Percentiles rank a stretch among this genome's conserved stretches.
Evolutionary conservation across 2,888 invertebrate species (phyloP).

Genomic region (Unio pictorum): DNA sequence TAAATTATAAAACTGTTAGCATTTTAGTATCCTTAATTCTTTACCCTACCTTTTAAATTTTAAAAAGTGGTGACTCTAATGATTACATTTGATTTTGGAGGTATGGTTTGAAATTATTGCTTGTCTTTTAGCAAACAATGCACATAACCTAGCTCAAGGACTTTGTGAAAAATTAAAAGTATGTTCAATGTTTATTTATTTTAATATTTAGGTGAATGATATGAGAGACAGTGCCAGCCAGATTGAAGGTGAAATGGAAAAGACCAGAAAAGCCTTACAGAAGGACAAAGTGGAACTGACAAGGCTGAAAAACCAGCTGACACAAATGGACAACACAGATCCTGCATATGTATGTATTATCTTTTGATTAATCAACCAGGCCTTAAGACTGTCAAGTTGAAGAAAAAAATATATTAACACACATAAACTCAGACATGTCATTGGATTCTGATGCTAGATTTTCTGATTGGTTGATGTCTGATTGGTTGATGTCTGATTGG

Average conservation of each 20-base stretch:
- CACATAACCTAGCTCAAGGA: too few species aligned
- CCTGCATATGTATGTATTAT: slow-evolving; percentile 57
- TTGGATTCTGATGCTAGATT: background rate
- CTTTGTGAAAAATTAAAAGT: background rate
- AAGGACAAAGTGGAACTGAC: slow-evolving; percentile 53
- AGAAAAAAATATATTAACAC: too few species aligned
- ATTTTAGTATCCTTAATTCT: too few species aligned
- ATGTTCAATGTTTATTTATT: background rate
- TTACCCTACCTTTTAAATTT: too few species aligned
- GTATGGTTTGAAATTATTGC: background rate
- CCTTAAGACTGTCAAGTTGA: too few species aligned
- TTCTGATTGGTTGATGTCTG: background rate
- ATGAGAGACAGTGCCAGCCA: slow-evolving; percentile 61
- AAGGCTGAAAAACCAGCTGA: slow-evolving; percentile 53
- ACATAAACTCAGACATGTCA: too few species aligned
- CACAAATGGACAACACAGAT: slow-evolving; percentile 51
- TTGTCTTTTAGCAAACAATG: background rate
- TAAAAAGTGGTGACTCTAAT: too few species aligned
- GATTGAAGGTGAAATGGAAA: slow-evolving; percentile 63
- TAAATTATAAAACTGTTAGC: too few species aligned
- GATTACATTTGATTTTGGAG: background rate
- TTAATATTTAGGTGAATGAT: slow-evolving; percentile 57
- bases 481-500: too few species aligned
- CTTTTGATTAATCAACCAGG: too few species aligned
- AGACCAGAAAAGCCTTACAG: slow-evolving; percentile 50